Base-by-base conservation (phyloP, 2,888 invertebrate genomes). In the Hemicrepidius hirtus region DNA sequence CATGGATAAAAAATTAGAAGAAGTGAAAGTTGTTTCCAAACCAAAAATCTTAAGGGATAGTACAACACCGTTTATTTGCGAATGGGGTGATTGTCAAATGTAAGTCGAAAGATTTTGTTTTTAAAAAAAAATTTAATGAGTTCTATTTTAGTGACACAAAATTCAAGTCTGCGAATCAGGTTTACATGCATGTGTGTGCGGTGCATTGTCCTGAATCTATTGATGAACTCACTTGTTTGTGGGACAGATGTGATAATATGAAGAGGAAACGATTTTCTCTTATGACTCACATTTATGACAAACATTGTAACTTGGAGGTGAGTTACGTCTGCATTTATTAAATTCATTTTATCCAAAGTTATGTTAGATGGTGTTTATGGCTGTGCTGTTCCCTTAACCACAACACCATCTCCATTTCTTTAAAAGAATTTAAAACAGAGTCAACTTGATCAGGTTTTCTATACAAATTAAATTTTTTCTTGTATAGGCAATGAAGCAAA, bases 271-370 rank as follows among this genome's bases (percentile, higher is more conserved):
- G 96, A 66, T 98, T 98, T 88, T 99, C 99, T 0, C 88, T 99
- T 40, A 96, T 98, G 91, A 98, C 99, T 71, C 99, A 99, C 87
- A 90, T 99, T 74, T 94, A 95, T 81, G 99, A 99, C 87, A 94
- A 97, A 76, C 99, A 99, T 85, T 96, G 98, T 84, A 95, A 94
- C 77, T 90, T 93, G 32, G 93, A 94, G 82, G 95, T 94, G 83
- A 86, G 46, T 16, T 18, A 2, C 6, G 13, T 24, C n/a, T n/a
- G n/a, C n/a, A n/a, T n/a, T n/a, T n/a, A n/a, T n/a, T n/a, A n/a
- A n/a, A n/a, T n/a, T n/a, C n/a, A n/a, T n/a, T n/a, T n/a, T n/a
- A n/a, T n/a, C n/a, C n/a, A n/a, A n/a, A n/a, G 24, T 24, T 24
- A 24, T 24, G 24, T 24, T 24, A 24, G 24, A 24, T 24, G 24